phyloP scores from a whole-genome alignment of 2,113 vertebrate genomes.

The Protobothrops mucrosquamatus region DNA sequence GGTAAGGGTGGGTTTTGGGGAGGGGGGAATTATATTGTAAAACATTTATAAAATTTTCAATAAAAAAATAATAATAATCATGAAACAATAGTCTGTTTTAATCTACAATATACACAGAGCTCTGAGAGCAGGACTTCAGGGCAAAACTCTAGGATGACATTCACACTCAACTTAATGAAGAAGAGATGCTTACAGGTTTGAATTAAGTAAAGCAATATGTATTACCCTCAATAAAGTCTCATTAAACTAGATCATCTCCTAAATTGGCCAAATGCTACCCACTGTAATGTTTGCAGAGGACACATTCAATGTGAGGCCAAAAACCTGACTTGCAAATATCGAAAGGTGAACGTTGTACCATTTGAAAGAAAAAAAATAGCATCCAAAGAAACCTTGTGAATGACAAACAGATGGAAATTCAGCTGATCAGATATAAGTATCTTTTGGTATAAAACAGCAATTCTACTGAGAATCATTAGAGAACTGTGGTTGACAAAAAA shows the following conservation, averaged over 20 bases:
- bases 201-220: not conserved
- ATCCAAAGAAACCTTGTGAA: not conserved
- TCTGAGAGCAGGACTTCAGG: not conserved
- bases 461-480: not conserved
- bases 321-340: not conserved
- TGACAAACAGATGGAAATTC: not conserved
- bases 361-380: not conserved
- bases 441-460: not conserved
- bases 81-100: not conserved
- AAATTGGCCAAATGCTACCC: not conserved
- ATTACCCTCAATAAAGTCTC: not conserved
- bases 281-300: not conserved
- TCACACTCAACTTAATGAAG: not conserved
- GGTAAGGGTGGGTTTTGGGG: no score
- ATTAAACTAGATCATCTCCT: not conserved
- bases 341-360: not conserved
- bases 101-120: not conserved
- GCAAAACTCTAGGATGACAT: not conserved
- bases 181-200: not conserved
- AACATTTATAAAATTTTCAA: no score
- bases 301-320: not conserved
- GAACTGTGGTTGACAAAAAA: not conserved
- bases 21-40: no score
- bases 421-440: not conserved
- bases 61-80: no score